Percentiles rank a stretch among this genome's conserved stretches.
Evolutionary conservation across 2,113 vertebrate genomes (phyloP).

Genomic region (Brachyistius frenatus): DNA sequence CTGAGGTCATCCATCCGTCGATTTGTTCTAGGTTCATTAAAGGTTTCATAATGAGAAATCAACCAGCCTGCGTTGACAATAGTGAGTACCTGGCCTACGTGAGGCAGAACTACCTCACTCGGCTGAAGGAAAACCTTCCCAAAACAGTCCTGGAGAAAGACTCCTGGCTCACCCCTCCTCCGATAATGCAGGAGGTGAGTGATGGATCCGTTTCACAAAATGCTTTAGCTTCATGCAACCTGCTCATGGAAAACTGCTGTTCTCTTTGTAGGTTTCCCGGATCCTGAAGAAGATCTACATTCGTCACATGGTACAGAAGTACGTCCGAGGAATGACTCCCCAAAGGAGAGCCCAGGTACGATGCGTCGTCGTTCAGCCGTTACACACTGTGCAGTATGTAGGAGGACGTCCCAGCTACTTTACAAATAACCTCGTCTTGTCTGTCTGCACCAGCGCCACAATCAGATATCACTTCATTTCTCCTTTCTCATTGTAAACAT

Average conservation of each 20-base stretch:
- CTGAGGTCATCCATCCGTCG: neutral
- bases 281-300: constrained; percentile 87
- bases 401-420: no score
- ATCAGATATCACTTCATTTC: neutral
- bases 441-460: neutral
- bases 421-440: no score
- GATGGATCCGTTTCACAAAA: neutral
- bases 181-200: constrained; percentile 87
- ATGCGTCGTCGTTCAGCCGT: neutral
- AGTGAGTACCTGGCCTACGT: constrained; percentile 87
- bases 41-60: constrained; percentile 91
- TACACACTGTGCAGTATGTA: no score
- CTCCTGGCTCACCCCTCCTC: constrained; percentile 91
- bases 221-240: neutral
- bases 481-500: no score
- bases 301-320: constrained; percentile 89
- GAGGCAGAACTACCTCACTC: constrained; percentile 88
- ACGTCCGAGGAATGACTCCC: constrained; percentile 83
- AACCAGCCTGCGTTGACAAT: constrained; percentile 85
- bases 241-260: neutral
- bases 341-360: constrained; percentile 90
- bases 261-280: constrained; percentile 84
- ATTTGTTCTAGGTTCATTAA: constrained; percentile 89
- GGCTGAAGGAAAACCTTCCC: constrained; percentile 89
- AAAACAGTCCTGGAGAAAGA: constrained; percentile 88